Percentiles rank a stretch among this genome's conserved stretches.
Evolutionary conservation across 2,797 vertebrate species (phyloP).

Genomic region (Phrynocephalus guinanensis): DNA sequence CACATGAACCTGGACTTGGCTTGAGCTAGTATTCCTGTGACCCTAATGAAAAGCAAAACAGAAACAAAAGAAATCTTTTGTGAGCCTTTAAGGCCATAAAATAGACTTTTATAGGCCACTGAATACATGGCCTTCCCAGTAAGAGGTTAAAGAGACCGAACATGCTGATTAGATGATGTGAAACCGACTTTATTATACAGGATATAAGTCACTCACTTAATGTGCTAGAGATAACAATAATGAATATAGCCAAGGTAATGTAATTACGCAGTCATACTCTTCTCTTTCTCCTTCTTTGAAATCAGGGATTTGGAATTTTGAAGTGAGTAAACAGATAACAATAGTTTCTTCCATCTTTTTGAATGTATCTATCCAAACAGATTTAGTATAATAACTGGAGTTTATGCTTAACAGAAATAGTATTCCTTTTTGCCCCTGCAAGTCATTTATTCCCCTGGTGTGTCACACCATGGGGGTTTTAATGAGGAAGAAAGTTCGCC

Average conservation of each 20-base stretch:
- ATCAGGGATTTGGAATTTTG: background rate
- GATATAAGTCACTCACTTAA: slow-evolving; percentile 65
- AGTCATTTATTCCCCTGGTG: slow-evolving; percentile 30
- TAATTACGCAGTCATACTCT: slow-evolving; percentile 22
- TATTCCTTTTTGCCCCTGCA: slow-evolving; percentile 31
- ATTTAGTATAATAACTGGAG: slow-evolving; percentile 31
- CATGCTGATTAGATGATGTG: background rate
- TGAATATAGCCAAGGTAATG: slow-evolving; percentile 26
- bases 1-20: no score
- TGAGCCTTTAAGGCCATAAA: background rate
- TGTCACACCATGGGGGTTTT: slow-evolving; percentile 32
- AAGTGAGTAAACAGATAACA: background rate
- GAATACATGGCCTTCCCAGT: slow-evolving; percentile 25
- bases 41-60: background rate
- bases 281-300: background rate
- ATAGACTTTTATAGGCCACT: background rate
- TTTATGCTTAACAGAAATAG: slow-evolving; percentile 56
- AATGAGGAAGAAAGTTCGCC: slow-evolving; percentile 17
- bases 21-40: no score
- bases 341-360: slow-evolving; percentile 36
- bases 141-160: slow-evolving; percentile 22
- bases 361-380: slow-evolving; percentile 48
- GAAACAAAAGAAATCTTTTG: background rate
- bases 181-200: slow-evolving; percentile 37
- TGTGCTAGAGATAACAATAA: slow-evolving; percentile 44